These are phyloP conservation scores for Pyrgus malvae DNA, from an alignment of 2,888 invertebrate species.

Conservation along the genomic window DNA sequence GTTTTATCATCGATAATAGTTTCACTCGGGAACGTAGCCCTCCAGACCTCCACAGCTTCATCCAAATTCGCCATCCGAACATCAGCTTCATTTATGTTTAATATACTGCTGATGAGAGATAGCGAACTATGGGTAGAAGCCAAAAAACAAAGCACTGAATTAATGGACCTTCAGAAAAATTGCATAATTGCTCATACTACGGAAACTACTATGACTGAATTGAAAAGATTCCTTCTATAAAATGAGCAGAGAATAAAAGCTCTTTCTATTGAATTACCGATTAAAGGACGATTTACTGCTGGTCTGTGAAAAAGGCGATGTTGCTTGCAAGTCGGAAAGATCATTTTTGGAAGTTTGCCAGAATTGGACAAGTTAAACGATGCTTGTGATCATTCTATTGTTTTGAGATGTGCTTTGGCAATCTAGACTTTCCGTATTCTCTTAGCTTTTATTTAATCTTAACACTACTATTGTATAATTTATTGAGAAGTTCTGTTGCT, in stretches of 20 bases:
- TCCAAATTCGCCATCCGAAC: no score
- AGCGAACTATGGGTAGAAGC: no score
- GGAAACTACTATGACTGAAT: no score
- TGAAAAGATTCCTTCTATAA: no score
- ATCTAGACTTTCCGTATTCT: not conserved
- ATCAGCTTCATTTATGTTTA: no score
- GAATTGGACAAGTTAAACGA: not conserved
- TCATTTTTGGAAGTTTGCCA: conserved; percentile 17
- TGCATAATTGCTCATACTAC: no score
- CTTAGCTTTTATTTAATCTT: not conserved
- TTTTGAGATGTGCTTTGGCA: conserved; percentile 15
- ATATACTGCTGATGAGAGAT: no score
- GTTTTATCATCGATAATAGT: no score
- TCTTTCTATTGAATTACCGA: not conserved
- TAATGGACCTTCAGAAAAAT: no score
- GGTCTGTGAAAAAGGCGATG: conserved; percentile 6
- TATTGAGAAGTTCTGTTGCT: not conserved
- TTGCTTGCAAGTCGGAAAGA: not conserved
- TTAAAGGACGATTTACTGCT: conserved; percentile 5
- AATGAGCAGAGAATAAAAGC: not conserved
- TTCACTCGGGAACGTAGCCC: no score
- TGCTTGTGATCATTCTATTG: conserved; percentile 3
- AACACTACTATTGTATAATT: not conserved
- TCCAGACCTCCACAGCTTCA: no score
- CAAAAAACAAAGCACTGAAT: no score